Conservation (phyloP, 2,888 invertebrate genomes). For the Chromoteleia sp. region DNA sequence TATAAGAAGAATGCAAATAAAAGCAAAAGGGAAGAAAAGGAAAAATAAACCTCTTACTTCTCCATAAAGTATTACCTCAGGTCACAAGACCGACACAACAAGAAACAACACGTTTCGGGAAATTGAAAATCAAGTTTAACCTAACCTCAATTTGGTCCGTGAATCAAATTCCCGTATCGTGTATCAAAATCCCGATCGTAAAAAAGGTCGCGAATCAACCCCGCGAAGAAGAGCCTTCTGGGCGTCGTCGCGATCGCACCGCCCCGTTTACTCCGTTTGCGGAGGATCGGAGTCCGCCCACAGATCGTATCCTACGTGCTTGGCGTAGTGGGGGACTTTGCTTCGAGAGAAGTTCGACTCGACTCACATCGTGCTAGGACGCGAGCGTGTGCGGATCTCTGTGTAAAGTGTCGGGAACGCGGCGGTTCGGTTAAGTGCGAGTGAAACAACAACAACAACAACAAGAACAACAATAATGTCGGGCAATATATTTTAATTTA, state of each 20-base stretch:
- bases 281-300: slow-evolving; percentile 38
- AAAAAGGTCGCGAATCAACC: slow-evolving; percentile 23
- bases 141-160: too few species aligned
- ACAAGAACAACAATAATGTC: too few species aligned
- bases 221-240: not conserved
- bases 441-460: slow-evolving; percentile 44
- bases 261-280: slow-evolving; percentile 14
- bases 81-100: too few species aligned
- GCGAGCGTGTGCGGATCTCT: slow-evolving; percentile 57
- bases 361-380: slow-evolving; percentile 60
- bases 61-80: too few species aligned
- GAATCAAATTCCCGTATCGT: not conserved
- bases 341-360: not conserved
- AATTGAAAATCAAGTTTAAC: not conserved
- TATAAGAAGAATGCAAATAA: too few species aligned
- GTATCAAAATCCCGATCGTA: not conserved
- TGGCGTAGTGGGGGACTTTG: slow-evolving; percentile 24
- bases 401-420: slow-evolving; percentile 22
- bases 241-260: slow-evolving; percentile 52
- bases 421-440: slow-evolving; percentile 18
- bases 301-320: not conserved
- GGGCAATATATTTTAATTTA: not conserved
- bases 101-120: too few species aligned
- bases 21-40: too few species aligned
- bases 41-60: too few species aligned